These are phyloP conservation scores for Strongylocentrotus purpuratus DNA, from an alignment of 35 echinoderm and acorn worm genomes.

Conservation along the genomic window DNA sequence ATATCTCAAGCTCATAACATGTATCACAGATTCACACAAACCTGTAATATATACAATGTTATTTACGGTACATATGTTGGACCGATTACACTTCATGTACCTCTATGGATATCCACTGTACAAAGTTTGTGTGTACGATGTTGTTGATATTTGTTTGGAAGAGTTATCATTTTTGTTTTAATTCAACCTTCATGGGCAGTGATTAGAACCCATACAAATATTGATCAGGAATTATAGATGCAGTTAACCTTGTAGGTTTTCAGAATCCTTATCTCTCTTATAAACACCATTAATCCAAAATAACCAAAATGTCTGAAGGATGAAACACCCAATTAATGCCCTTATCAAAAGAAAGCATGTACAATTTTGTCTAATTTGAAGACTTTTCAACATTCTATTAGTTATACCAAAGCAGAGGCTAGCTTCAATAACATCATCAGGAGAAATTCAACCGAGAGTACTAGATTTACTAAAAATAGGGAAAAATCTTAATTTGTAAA, in stretches of 20 bases:
- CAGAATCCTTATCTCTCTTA: background rate
- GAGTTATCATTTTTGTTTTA: no score
- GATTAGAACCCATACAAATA: background rate
- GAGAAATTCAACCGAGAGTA: no score
- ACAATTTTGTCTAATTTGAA: background rate
- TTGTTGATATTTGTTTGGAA: no score
- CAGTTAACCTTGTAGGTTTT: background rate
- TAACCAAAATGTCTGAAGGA: background rate
- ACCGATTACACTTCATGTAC: no score
- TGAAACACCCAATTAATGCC: background rate
- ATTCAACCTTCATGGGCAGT: no score
- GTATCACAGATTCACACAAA: no score
- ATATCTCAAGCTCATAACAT: no score
- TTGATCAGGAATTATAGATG: background rate
- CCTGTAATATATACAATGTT: no score
- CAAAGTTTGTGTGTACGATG: no score
- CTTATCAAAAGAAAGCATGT: background rate
- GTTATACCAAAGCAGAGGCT: background rate
- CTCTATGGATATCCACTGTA: no score
- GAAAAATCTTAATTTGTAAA: background rate
- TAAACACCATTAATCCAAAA: background rate
- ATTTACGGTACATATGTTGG: no score
- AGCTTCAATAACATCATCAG: background rate
- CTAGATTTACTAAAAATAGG: no score
- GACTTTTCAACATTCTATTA: background rate